Base-by-base conservation (phyloP, 37 sponge, comb jelly and placozoan genomes). In the Halichondria panicea region DNA sequence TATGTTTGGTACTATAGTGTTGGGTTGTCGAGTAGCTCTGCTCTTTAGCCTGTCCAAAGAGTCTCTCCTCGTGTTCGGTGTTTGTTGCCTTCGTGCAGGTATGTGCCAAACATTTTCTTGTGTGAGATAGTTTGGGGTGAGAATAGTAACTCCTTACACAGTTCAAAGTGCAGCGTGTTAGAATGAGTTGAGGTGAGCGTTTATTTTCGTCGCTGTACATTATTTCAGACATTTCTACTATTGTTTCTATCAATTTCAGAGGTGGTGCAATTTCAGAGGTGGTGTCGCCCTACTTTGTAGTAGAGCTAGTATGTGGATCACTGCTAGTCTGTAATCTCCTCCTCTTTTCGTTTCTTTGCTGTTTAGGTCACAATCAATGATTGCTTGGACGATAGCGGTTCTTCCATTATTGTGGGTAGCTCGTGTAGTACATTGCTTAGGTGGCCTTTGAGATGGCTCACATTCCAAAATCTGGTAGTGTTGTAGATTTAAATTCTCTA, bases 371-470 rank as follows among this genome's bases (percentile, higher is more conserved):
- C 18, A 18, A 30, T 68, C 18, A 28, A 68, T 45, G 6, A 64
- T 7, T 24, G 18, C 48, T 68, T 68, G 19, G 25, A n/a, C 18
- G 45, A 12, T 34, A 64, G 21, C 40, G 30, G 39, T 35, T 9
- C 22, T 8, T 64, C 66, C 13, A 68, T n/a, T 13, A 68, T 41
- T 13, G 9, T 18, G n/a, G 69, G 69, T 44, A 68, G 69, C 46
- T 32, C 69, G 3, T 68, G 41, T 18, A 68, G 40, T 28, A 68
- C 8, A 21, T 64, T 64, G 21, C 43, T 21, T 44, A 68, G 24
- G 22, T 68, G 62, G 5, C 75, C 75, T 40, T 74, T 60, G 24
- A 74, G n/a, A 32, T 32, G 75, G 75, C 56, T 74, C 61, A 59
- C 75, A 74, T 39, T 58, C 62, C 24, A 74, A 55, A 36, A 74